Evolutionary conservation across 2,888 invertebrate genomes (phyloP), one percentile per base, ranked within the genome.

Genomic region (Lasiommata megera): DNA sequence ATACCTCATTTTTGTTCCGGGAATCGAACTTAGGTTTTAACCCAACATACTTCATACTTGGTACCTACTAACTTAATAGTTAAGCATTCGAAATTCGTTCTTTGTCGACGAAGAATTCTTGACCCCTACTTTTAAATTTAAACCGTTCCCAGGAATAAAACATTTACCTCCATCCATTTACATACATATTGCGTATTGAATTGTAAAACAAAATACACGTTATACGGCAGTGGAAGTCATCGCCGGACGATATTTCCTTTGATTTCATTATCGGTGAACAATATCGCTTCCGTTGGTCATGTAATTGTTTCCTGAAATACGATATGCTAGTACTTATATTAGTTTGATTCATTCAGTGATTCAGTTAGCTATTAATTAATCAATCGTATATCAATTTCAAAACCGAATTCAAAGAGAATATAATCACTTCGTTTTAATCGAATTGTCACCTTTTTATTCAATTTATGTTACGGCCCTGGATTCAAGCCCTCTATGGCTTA

Each of bases 221-320:
- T 23, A 5, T 34, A 34, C 11, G 16, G 6, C 9, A 46, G 31
- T 40, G n/a, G 11, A 31, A 62, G 46, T 63, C 63, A 62, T 63
- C 53, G 41, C 14, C 31, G 54, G 52, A n/a, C n/a, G 54, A 8
- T 61, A 66, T 65, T 67, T 67, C 62, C 61, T 62, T 55, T 55
- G 62, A 67, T 61, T 59, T 56, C 29, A 61, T 58, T 65, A 65
- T 64, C 60, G 44, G 55, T 36, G 23, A 46, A 44, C 43, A 48
- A 52, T 48, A 63, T 46, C 31, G 51, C 58, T 62, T 65, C 61
- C 62, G 61, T 37, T 17, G 44, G 6, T 12, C 48, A 60, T 55
- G 44, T 41, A 64, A 63, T 29, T 9, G 44, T 60, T 63, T 61
- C 61, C 59, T 63, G 44, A 58, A 54, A 58, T 46, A 51, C 16